Conservation (phyloP, 2,888 invertebrate species). For the Lochmaea capreae region DNA sequence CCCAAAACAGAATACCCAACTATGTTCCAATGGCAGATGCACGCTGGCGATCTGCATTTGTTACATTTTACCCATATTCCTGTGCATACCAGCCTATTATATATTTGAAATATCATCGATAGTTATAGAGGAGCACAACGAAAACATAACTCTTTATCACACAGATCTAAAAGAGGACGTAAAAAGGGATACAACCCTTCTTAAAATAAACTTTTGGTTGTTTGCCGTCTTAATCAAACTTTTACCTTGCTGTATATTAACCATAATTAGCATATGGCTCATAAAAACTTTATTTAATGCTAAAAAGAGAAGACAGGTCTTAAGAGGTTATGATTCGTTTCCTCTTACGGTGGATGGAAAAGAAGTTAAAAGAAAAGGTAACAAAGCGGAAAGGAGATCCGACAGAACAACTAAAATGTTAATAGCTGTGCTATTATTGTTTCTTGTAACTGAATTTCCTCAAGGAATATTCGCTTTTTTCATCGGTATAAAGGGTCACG, state of each 20-base stretch:
- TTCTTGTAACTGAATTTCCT: conserved; percentile 90
- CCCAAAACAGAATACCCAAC: conserved; percentile 79
- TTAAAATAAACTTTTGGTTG: conserved; percentile 80
- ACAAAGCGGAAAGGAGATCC: conserved; percentile 78
- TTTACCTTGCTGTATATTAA: conserved; percentile 82
- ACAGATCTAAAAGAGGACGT: conserved; percentile 66
- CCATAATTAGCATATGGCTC: conserved; percentile 77
- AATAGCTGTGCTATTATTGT: conserved; percentile 85
- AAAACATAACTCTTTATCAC: conserved; percentile 72
- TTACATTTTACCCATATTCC: conserved; percentile 80
- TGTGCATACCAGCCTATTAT: conserved; percentile 87
- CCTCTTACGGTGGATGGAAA: conserved; percentile 59
- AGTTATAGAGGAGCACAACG: conserved; percentile 68
- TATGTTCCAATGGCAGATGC: conserved; percentile 83
- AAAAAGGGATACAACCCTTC: conserved; percentile 61
- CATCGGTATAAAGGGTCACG: conserved; percentile 73
- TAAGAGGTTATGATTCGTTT: conserved; percentile 74
- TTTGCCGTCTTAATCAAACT: conserved; percentile 85
- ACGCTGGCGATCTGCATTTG: conserved; percentile 80
- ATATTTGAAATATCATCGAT: conserved; percentile 73
- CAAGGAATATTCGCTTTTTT: conserved; percentile 72
- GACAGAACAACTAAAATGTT: conserved; percentile 92
- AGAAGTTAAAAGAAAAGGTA: conserved; percentile 46
- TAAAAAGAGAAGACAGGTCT: conserved; percentile 78
- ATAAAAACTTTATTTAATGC: conserved; percentile 80